phyloP scores from a whole-genome alignment of 2,113 vertebrate genomes.

The Mohoua ochrocephala region DNA sequence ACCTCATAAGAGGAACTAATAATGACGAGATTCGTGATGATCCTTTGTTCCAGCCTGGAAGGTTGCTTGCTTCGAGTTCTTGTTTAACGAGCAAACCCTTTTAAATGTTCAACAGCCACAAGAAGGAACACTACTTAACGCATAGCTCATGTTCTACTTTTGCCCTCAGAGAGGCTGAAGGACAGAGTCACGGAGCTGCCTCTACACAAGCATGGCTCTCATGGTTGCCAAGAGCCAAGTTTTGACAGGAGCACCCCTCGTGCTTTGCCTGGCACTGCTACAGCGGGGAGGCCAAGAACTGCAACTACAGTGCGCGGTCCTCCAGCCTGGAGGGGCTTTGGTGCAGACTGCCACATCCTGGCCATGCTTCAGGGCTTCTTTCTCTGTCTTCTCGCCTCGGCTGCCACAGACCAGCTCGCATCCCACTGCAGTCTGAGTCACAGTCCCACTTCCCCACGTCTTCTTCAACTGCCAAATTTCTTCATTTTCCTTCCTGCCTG shows the following conservation, averaged over 20 bases:
- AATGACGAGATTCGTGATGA: neutral
- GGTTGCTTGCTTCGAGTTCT: neutral
- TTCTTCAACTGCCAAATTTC: conserved; percentile 41
- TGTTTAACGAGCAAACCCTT: neutral
- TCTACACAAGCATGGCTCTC: neutral
- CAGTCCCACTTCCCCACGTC: conserved; percentile 17
- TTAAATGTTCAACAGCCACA: neutral
- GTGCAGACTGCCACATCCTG: neutral
- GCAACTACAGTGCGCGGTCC: neutral
- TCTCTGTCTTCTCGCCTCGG: neutral
- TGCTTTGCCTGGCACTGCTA: neutral
- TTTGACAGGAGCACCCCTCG: neutral
- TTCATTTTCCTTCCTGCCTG: conserved; percentile 59
- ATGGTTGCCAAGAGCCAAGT: neutral
- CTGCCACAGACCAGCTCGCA: neutral
- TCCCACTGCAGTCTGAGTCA: conserved; percentile 43
- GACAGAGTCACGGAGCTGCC: neutral
- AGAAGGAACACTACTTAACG: neutral
- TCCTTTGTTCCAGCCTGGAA: neutral
- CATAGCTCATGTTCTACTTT: neutral
- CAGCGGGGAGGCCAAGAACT: neutral
- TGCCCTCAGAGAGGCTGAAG: neutral
- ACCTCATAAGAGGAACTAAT: neutral
- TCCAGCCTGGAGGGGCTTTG: neutral
- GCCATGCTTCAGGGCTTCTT: neutral